A percentile compares a stretch with the other conserved stretches of the same genome.
These are phyloP conservation scores for Axinella damicornis DNA, from an alignment of 37 sponge, comb jelly and placozoan genomes.

Conservation along the genomic window DNA sequence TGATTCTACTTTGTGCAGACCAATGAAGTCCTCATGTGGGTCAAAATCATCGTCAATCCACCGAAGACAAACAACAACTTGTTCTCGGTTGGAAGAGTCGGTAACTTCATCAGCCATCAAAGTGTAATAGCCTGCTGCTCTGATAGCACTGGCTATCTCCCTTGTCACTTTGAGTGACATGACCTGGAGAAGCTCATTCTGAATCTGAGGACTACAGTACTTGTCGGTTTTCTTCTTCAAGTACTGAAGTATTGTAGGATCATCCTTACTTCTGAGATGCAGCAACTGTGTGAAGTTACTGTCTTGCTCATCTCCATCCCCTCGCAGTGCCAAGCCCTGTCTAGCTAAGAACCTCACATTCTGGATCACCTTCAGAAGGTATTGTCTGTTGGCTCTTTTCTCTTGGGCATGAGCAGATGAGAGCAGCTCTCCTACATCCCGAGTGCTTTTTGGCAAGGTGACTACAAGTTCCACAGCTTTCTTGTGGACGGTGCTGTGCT, in stretches of 20 bases:
- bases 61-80: conserved; percentile 66
- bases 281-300: conserved; percentile 74
- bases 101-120: conserved; percentile 86
- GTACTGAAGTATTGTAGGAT: conserved; percentile 48
- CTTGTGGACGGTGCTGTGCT: conserved; percentile 43
- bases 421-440: conserved; percentile 59
- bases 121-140: conserved; percentile 46
- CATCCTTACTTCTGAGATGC: conserved; percentile 45
- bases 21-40: conserved; percentile 77
- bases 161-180: conserved; percentile 76
- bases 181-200: conserved; percentile 80
- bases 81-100: conserved; percentile 74
- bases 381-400: conserved; percentile 58
- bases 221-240: conserved; percentile 69
- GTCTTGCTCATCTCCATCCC: conserved; percentile 48
- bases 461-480: conserved; percentile 56
- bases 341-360: conserved; percentile 72
- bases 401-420: conserved; percentile 19
- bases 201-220: conserved; percentile 74
- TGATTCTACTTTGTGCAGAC: conserved; percentile 58
- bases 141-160: conserved; percentile 45
- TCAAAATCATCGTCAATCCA: conserved; percentile 46
- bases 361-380: conserved; percentile 62
- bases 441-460: conserved; percentile 49
- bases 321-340: conserved; percentile 77